Percentiles rank a stretch among this genome's conserved stretches.
These are phyloP conservation scores for Dorcus hopei DNA, from an alignment of 2,888 invertebrate species.

Conservation along the genomic window DNA sequence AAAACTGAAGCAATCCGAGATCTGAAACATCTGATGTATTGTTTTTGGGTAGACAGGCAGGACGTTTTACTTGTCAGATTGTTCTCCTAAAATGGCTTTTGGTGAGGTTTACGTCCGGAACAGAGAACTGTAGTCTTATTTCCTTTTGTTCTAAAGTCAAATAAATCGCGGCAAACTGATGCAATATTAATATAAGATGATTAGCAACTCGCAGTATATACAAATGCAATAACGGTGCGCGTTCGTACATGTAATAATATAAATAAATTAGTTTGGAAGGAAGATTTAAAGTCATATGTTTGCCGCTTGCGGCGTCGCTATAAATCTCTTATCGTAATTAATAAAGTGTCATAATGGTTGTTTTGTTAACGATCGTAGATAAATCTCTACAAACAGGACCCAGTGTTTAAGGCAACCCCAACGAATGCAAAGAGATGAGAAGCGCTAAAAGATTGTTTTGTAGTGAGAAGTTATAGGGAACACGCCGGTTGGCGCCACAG, in stretches of 20 bases:
- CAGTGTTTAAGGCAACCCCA: conserved; percentile 3
- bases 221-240: no score
- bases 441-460: conserved; percentile 32
- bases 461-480: conserved; percentile 32
- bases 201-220: neutral
- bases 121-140: neutral
- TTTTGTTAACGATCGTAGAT: neutral
- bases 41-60: conserved; percentile 5
- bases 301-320: neutral
- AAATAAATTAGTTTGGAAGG: no score
- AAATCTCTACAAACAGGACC: neutral
- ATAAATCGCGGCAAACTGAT: neutral
- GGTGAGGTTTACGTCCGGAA: conserved; percentile 8
- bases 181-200: neutral
- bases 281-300: no score
- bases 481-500: conserved; percentile 34
- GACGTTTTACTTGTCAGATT: conserved; percentile 7
- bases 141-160: neutral
- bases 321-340: neutral
- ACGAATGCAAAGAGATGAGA: conserved; percentile 10
- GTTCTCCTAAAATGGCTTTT: conserved; percentile 1
- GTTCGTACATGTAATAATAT: no score
- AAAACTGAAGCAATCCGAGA: conserved; percentile 4
- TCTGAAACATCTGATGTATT: conserved; percentile 2
- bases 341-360: conserved; percentile 1